A percentile compares a stretch with the other conserved stretches of the same genome.
Conservation (phyloP, 2,797 vertebrate species). For the Sparidentex hasta region DNA sequence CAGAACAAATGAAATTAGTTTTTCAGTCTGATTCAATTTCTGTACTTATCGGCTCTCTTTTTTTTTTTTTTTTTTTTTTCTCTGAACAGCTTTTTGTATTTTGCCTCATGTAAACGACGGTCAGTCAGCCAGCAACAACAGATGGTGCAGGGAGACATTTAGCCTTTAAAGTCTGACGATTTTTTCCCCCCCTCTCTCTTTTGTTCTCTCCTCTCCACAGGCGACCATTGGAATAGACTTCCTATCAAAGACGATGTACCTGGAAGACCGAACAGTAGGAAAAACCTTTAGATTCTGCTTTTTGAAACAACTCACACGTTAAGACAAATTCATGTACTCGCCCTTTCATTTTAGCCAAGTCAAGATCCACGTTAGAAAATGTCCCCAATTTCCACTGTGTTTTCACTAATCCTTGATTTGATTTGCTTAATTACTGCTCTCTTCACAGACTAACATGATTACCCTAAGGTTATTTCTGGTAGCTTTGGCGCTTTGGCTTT, state of each 20-base stretch:
- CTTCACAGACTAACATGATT: slow-evolving; percentile 72
- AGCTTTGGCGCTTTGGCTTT: slow-evolving; percentile 45
- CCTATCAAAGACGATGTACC: slow-evolving; percentile 95
- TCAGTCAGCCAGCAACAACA: slow-evolving; percentile 19
- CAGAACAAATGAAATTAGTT: slow-evolving; percentile 46
- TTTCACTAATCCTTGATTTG: slow-evolving; percentile 77
- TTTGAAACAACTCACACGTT: background rate
- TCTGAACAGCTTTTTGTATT: slow-evolving; percentile 40
- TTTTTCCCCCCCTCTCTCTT: background rate
- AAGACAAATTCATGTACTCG: background rate
- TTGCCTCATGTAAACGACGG: slow-evolving; percentile 31
- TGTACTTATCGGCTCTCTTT: slow-evolving; percentile 19
- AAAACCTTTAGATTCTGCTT: slow-evolving; percentile 33
- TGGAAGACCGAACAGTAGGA: slow-evolving; percentile 94
- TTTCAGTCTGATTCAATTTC: slow-evolving; percentile 54
- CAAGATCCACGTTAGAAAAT: slow-evolving; percentile 37
- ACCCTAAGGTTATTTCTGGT: slow-evolving; percentile 70
- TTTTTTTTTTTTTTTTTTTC: background rate
- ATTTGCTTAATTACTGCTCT: slow-evolving; percentile 70
- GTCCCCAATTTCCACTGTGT: slow-evolving; percentile 46
- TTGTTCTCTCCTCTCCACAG: slow-evolving; percentile 76
- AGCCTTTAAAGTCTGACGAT: slow-evolving; percentile 33
- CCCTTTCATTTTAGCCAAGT: slow-evolving; percentile 31
- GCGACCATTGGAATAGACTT: slow-evolving; percentile 95
- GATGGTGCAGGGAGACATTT: slow-evolving; percentile 37